Evolutionary conservation across 2,797 vertebrate genomes (phyloP), one percentile per base, ranked within the genome.

Genomic region (Apogon hyalosoma): DNA sequence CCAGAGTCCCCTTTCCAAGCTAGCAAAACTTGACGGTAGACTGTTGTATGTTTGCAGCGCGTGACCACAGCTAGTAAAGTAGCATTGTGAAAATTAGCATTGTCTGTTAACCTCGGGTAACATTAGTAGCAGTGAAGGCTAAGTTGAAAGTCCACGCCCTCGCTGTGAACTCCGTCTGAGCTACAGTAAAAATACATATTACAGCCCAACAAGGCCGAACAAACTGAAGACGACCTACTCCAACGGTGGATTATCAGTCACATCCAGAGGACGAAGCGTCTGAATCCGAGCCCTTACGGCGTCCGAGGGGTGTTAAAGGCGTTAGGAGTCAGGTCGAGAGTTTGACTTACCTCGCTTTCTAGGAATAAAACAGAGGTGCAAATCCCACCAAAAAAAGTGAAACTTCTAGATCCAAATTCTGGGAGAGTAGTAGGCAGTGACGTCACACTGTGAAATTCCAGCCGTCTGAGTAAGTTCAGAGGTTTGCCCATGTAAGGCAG

Each of bases 401-500:
- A 91, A 94, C 92, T 93, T 91, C 89, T 92, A 87, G 90, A 85
- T 90, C 92, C 91, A 80, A 92, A 93, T 90, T 92, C 82, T 92
- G 91, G 91, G 90, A 93, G 91, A 94, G 92, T 90, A 88, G 92
- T 88, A 87, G 92, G 88, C 89, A 45, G 91, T 95, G 94, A 95
- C 94, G 94, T 95, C 94, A 94, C 88, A 73, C 82, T 11, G 56
- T 83, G 88, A 90, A 92, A 94, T 95, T 94, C 94, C 94, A 93
- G 90, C 85, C 91, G 87, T 42, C 83, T 85, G 59, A 55, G 80
- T 75, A 63, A 78, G 87, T 81, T 55, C 71, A 84, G 84, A 90
- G 90, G 90, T 92, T 93, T 95, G 94, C 92, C 94, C 94, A 94
- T 95, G 93, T 95, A 95, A 93, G 94, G 94, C 93, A 94, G 92